phyloP scores from a whole-genome alignment of 2,797 vertebrate genomes.

The Cephalopachus bancanus region DNA sequence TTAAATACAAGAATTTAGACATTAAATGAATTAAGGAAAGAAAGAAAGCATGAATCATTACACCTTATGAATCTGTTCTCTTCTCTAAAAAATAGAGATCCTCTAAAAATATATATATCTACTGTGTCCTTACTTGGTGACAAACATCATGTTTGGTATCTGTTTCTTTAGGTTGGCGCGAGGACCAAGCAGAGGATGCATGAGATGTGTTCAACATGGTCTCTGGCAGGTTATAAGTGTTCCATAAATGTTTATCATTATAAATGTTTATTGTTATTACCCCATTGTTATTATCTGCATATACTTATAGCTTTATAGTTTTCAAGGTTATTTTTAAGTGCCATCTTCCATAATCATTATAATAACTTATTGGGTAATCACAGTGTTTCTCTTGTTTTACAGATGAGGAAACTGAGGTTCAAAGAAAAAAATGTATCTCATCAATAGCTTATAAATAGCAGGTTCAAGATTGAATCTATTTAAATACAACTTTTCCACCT shows the following conservation, averaged over 20 bases:
- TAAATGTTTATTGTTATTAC: not conserved
- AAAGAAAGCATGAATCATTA: not conserved
- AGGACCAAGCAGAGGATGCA: not conserved
- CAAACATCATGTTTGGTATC: too few relatives aligned
- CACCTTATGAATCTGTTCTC: not conserved
- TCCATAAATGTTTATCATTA: not conserved
- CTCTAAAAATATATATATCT: not conserved
- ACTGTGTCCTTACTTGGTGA: not conserved
- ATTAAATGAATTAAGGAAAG: not conserved
- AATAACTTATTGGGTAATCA: not conserved
- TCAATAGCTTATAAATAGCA: not conserved
- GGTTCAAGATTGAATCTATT: not conserved
- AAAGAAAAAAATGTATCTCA: not conserved
- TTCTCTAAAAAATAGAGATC: not conserved
- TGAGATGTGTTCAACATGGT: not conserved
- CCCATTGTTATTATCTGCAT: not conserved
- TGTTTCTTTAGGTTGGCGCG: not conserved
- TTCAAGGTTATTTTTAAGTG: constrained; percentile 41
- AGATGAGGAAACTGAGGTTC: not conserved
- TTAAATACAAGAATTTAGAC: not conserved
- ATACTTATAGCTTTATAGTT: not conserved
- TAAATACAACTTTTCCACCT: not conserved
- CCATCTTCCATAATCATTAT: not conserved
- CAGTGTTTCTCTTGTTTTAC: not conserved
- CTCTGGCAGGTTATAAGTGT: not conserved